Evolutionary conservation across 2,797 vertebrate genomes (phyloP).

Genomic region (Somateria mollissima): DNA sequence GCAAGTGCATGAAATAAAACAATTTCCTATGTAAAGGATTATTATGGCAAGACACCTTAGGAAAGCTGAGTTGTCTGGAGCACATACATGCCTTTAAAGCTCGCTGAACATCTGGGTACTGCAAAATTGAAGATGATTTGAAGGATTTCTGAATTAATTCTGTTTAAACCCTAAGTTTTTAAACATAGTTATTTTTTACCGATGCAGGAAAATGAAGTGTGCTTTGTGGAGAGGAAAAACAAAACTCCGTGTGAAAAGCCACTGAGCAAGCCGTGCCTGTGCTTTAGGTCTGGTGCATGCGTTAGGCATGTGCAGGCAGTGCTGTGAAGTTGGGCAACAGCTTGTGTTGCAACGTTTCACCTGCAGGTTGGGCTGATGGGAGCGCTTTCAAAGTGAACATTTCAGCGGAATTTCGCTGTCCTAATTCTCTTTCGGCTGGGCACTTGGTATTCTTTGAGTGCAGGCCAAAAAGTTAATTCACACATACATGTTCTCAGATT

Average conservation of each 20-base stretch:
- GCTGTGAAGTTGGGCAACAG: conserved; percentile 43
- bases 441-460: conserved; percentile 47
- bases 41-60: neutral
- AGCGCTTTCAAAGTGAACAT: conserved; percentile 48
- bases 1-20: neutral
- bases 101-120: neutral
- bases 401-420: conserved; percentile 61
- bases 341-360: conserved; percentile 61
- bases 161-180: neutral
- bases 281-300: neutral
- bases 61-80: neutral
- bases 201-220: neutral
- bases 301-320: conserved; percentile 57
- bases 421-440: conserved; percentile 42
- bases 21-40: neutral
- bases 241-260: neutral
- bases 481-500: neutral
- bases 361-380: conserved; percentile 58
- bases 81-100: neutral
- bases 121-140: neutral
- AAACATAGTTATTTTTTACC: neutral
- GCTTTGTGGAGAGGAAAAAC: neutral
- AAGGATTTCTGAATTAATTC: neutral
- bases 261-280: conserved; percentile 41
- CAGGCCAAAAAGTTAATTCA: neutral